phyloP scores from a whole-genome alignment of 2,888 invertebrate genomes.

The Aromia moschata region DNA sequence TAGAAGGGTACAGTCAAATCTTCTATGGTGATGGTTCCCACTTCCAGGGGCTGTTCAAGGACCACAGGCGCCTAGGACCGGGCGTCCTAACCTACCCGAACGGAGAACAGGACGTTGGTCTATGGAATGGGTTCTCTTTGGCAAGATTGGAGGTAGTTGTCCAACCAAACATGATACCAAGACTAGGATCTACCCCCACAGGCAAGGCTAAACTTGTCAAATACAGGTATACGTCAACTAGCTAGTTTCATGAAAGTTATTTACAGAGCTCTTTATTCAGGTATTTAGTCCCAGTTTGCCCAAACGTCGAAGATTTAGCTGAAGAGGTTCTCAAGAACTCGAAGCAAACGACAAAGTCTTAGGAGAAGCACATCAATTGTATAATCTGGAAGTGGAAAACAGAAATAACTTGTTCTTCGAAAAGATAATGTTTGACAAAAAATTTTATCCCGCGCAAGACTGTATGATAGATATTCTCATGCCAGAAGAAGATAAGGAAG shows the following conservation, averaged over 20 bases:
- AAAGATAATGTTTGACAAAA: conserved; percentile 46
- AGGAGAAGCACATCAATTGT: conserved; percentile 43
- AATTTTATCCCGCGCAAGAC: conserved; percentile 48
- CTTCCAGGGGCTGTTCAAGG: conserved; percentile 65
- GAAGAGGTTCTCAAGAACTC: conserved; percentile 44
- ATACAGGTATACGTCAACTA: conserved; percentile 41
- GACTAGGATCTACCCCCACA: conserved; percentile 45
- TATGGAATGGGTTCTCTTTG: conserved; percentile 66
- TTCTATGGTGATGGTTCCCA: conserved; percentile 65
- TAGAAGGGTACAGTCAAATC: conserved; percentile 65
- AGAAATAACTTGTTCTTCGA: conserved; percentile 55
- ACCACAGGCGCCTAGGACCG: conserved; percentile 68
- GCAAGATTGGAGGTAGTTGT: conserved; percentile 59
- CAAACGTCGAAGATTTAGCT: conserved; percentile 36
- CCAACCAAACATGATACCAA: conserved; percentile 48
- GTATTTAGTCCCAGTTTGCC: conserved; percentile 51
- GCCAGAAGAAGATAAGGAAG: conserved; percentile 20
- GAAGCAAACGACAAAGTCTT: conserved; percentile 42
- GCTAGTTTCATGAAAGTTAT: background rate
- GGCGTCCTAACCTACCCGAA: conserved; percentile 64
- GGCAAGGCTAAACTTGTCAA: conserved; percentile 54
- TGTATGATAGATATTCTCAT: conserved; percentile 49
- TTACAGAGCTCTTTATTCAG: conserved; percentile 18
- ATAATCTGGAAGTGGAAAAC: conserved; percentile 51
- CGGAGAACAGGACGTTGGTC: conserved; percentile 66